Percentiles rank a stretch among this genome's conserved stretches.
Conservation (phyloP, 2,113 vertebrate species). For the Semnornis frantzii region DNA sequence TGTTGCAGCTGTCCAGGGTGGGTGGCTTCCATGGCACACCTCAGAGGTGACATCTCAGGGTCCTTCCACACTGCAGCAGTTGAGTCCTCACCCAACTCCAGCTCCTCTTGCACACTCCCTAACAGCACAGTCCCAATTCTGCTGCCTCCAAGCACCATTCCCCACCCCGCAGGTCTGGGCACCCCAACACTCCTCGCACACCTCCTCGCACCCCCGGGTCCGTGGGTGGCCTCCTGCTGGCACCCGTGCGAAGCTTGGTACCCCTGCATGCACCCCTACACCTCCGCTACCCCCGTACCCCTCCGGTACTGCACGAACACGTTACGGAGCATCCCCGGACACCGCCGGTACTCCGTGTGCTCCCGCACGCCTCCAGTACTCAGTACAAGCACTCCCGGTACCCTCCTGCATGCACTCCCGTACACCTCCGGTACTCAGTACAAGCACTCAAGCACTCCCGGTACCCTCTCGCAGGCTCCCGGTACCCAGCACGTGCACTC, state of each 20-base stretch:
- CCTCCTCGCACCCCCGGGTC: fast-evolving
- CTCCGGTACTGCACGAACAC: neutral
- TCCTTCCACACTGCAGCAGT: neutral
- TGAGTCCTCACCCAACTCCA: neutral
- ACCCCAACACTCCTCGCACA: neutral
- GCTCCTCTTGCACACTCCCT: neutral
- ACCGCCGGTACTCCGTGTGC: neutral
- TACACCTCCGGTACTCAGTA: neutral
- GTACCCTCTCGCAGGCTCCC: too few species aligned
- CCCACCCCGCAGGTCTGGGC: fast-evolving
- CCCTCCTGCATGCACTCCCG: neutral
- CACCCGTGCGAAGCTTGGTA: neutral
- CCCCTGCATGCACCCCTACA: neutral
- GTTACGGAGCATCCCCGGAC: too few species aligned
- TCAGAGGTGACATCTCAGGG: neutral
- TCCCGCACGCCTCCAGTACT: too few species aligned
- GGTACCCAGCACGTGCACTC: too few species aligned
- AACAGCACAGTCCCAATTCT: neutral
- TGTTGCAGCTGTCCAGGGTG: neutral
- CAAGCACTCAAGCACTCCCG: neutral
- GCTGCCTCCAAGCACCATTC: neutral
- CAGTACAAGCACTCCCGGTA: too few species aligned
- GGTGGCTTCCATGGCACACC: neutral
- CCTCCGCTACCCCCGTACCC: too few species aligned
- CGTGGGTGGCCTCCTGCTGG: too few species aligned